Conservation (phyloP, 2,888 invertebrate genomes). For the Hirtodrosophila histrioides region DNA sequence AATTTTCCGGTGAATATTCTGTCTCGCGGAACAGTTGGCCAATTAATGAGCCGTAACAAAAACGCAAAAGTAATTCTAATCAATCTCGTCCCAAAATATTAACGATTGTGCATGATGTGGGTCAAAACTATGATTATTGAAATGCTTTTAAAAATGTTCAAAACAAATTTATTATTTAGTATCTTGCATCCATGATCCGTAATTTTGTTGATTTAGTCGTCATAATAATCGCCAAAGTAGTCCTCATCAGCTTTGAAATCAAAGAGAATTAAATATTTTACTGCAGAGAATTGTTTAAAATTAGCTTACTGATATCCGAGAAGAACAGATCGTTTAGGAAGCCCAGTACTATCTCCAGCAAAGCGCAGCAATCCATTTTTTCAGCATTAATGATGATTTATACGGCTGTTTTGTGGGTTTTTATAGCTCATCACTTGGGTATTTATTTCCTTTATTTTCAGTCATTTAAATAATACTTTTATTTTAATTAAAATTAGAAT, state of each 20-base stretch:
- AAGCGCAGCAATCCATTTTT: slow-evolving; percentile 54
- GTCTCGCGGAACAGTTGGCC: neutral
- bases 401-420: neutral
- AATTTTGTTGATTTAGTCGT: slow-evolving; percentile 29
- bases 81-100: slow-evolving; percentile 20
- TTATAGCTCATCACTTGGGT: slow-evolving; percentile 4
- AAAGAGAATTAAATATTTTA: neutral
- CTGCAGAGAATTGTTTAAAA: neutral
- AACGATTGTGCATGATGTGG: slow-evolving; percentile 33
- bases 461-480: slow-evolving; percentile 21
- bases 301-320: slow-evolving; percentile 51
- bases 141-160: slow-evolving; percentile 39
- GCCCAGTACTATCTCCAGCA: slow-evolving; percentile 41
- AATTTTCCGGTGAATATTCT: neutral
- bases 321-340: slow-evolving; percentile 62
- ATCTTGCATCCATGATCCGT: slow-evolving; percentile 13
- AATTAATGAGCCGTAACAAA: slow-evolving; percentile 65
- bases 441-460: neutral
- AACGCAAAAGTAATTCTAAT: slow-evolving; percentile 21
- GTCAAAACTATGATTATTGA: slow-evolving; percentile 29
- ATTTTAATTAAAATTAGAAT: neutral
- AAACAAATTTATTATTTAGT: slow-evolving; percentile 34
- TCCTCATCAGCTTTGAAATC: slow-evolving; percentile 49
- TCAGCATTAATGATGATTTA: neutral
- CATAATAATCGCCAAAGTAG: slow-evolving; percentile 49